Evolutionary conservation across 2,113 vertebrate species (phyloP).

Genomic region (Megaceryle maxima): DNA sequence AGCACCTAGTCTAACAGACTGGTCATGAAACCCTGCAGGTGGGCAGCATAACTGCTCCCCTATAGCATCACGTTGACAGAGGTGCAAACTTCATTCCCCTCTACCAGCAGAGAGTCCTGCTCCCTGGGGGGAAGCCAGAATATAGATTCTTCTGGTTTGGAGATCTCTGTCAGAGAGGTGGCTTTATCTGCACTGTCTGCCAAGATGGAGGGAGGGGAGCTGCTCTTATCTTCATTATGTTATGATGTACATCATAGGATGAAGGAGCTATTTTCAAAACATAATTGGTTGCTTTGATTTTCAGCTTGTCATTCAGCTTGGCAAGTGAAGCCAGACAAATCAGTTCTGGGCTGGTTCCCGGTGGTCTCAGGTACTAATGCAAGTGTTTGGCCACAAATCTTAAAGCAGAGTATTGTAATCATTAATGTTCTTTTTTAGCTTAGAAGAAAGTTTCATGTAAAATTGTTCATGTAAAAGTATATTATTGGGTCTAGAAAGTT

Average conservation of each 20-base stretch:
- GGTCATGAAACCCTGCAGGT: too few species aligned
- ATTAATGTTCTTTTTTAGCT: neutral
- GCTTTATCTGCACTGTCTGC: neutral
- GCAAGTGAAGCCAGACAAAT: neutral
- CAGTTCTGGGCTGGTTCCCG: neutral
- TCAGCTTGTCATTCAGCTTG: conserved; percentile 9
- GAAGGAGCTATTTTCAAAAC: neutral
- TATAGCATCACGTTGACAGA: neutral
- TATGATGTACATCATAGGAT: neutral
- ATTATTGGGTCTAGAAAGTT: neutral
- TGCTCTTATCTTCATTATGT: neutral
- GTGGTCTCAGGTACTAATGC: neutral
- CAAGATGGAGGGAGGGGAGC: neutral
- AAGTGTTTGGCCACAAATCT: conserved; percentile 44
- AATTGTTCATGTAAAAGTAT: neutral
- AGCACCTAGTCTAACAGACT: too few species aligned
- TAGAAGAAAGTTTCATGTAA: neutral
- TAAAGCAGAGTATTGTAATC: neutral
- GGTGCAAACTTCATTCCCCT: neutral
- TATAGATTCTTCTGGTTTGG: neutral
- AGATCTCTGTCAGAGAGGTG: neutral
- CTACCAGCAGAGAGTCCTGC: neutral
- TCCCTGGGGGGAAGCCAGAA: neutral
- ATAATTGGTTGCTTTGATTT: neutral
- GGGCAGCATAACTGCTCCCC: too few species aligned